phyloP scores from a whole-genome alignment of 1,140 invertebrate species.

The Marisa cornuarietis region DNA sequence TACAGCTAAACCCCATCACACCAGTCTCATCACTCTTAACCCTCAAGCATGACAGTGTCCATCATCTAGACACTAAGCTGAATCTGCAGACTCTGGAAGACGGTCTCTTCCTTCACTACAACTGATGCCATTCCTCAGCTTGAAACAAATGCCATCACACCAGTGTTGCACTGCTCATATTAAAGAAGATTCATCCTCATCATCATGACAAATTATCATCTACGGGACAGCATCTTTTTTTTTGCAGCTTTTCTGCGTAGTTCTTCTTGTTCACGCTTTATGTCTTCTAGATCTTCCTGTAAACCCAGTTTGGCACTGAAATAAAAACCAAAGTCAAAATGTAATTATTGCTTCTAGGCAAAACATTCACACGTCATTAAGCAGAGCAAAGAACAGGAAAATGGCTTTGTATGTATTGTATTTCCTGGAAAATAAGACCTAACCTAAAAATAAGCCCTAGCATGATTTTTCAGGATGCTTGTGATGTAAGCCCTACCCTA shows the following conservation, averaged over 20 bases:
- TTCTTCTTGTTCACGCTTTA: slow-evolving; percentile 56
- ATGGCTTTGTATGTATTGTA: no score
- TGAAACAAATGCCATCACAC: neutral
- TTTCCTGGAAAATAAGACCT: no score
- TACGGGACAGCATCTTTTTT: slow-evolving; percentile 45
- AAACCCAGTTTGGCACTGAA: slow-evolving; percentile 60
- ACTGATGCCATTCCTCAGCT: neutral
- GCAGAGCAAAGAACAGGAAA: no score
- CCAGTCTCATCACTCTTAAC: no score
- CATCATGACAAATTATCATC: neutral
- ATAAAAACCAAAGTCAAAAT: slow-evolving; percentile 3
- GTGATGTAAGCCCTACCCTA: no score
- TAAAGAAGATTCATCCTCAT: neutral
- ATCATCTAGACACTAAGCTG: neutral
- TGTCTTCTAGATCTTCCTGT: slow-evolving; percentile 65
- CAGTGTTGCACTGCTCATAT: neutral
- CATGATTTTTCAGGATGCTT: no score
- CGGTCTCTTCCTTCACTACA: neutral
- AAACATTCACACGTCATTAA: no score
- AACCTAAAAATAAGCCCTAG: no score
- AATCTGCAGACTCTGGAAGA: neutral
- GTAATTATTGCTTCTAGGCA: no score
- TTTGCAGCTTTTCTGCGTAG: slow-evolving; percentile 43
- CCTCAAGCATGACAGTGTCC: no score
- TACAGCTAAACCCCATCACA: no score